Base-by-base conservation (phyloP, 2,797 vertebrate species). In the Chrosomus eos region DNA sequence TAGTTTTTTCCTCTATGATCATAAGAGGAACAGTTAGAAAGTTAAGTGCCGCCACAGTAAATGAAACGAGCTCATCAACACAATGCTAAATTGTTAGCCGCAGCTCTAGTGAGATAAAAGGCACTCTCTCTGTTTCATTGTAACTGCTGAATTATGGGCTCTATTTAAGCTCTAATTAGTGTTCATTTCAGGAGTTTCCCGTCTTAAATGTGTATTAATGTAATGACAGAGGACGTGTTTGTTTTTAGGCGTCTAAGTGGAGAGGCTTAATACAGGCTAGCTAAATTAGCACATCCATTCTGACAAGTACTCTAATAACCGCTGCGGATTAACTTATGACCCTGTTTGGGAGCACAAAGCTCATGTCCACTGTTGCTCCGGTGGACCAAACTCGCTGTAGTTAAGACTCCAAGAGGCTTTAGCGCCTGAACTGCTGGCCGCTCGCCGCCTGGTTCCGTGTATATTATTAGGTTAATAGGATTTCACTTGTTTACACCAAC, bases 401-500 rank as follows among this genome's bases (percentile, higher is more conserved):
- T 92, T 90, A 92, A 91, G 88, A 87, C 87, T 88, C 51, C 33
- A 73, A 80, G 75, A 8, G 3, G 82, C 86, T 89, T 89, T 89
- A 87, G 84, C 84, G 80, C 83, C 79, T 84, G 55, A 83, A 81
- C 64, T 79, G 80, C 62, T 79, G 86, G 82, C 66, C 21, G 88
- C 91, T 89, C n/a, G 86, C 85, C 45, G 83, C 71, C 68, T 67
- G n/a, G 75, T 60, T 80, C 77, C 67, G 66, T 91, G 88, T 90
- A 87, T 88, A 90, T 92, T 90, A 91, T 89, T 89, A 90, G 84
- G 77, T 88, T 93, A 92, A 94, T 91, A 91, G 89, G 91, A 93
- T 91, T 92, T 86, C 81, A 80, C 87, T 89, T 92, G 89, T 93
- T 93, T 89, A 92, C 87, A 92, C 85, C 90, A 90, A 92, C 89